Base-by-base conservation (phyloP, 2,888 invertebrate species). In the Petrolisthes manimaculis region DNA sequence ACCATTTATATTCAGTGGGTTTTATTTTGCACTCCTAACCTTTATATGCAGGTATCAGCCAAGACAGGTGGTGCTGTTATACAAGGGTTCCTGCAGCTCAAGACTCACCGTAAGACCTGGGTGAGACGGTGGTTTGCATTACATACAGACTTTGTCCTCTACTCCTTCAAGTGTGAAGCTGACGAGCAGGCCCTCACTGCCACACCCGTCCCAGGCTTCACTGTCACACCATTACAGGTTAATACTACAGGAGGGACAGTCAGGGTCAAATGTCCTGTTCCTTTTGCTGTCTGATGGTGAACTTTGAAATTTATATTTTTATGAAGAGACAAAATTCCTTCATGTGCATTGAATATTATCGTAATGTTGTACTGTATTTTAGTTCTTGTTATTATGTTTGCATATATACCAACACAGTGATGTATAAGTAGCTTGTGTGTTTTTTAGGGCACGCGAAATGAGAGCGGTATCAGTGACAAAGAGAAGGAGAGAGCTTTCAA, bases 161-260 rank as follows among this genome's bases (percentile, higher is more conserved):
- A 95, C 91, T 93, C 93, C 56, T 94, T 93, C 89, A 93, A 93
- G 89, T 93, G 93, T n/a, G 93, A 93, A 9, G 92, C 93, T 91
- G 94, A 94, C 91, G 93, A 92, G 1, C 92, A 93, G 92, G 95
- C 95, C 9, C 92, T 94, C 92, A 94, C 94, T 0, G 94, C 95
- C 0, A 94, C 94, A n/a, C 95, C 95, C 0, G 93, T 95, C 92
- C 95, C 95, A 6, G 95, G 95, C 56, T 94, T 94, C 91, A 92
- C 93, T 12, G 94, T 94, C 8, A 93, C 93, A 53, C 93, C 93
- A 87, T 93, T 91, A 80, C 84, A 86, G 84, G 89, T 91, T 37
- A 89, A 37, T 89, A 12, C 85, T 89, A 14, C 89, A 24, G 6
- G 21, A n/a, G n/a, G n/a, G 18, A 55, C 24, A 9, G 14, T n/a